Percentiles rank a stretch among this genome's conserved stretches.
These are phyloP conservation scores for Epicampocera succincta DNA, from an alignment of 2,888 invertebrate species.

Conservation along the genomic window DNA sequence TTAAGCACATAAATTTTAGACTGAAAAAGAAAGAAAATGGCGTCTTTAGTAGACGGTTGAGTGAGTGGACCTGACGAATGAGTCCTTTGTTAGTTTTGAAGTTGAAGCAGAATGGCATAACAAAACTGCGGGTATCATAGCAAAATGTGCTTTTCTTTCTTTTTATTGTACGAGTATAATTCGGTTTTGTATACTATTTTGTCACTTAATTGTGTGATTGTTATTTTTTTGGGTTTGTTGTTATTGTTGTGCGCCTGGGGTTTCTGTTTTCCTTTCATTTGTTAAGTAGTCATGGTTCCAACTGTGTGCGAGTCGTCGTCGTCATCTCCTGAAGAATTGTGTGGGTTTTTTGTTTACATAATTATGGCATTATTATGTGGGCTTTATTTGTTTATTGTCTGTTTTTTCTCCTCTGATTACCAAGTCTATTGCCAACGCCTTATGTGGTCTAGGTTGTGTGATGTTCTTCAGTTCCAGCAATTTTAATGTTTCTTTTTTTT, in stretches of 20 bases:
- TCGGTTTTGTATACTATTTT: conserved; percentile 39
- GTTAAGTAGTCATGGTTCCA: conserved; percentile 1
- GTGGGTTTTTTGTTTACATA: conserved; percentile 69
- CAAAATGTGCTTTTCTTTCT: conserved; percentile 48
- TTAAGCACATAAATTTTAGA: conserved; percentile 26
- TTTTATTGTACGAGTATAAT: too few relatives aligned
- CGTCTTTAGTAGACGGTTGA: conserved; percentile 14
- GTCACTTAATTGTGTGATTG: conserved; percentile 69
- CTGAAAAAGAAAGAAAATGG: conserved; percentile 52
- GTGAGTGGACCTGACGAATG: conserved; percentile 1
- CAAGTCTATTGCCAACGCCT: conserved; percentile 54
- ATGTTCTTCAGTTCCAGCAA: not conserved
- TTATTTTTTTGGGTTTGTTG: conserved; percentile 38
- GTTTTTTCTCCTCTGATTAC: not conserved
- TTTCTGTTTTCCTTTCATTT: conserved; percentile 38
- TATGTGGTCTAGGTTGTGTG: conserved; percentile 59
- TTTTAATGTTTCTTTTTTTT: not conserved
- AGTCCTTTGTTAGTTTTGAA: conserved; percentile 49
- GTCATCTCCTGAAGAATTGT: conserved; percentile 52
- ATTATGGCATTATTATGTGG: conserved; percentile 69
- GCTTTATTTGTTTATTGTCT: conserved; percentile 45
- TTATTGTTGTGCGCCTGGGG: conserved; percentile 54
- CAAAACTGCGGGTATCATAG: conserved; percentile 59
- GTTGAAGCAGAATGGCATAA: not conserved
- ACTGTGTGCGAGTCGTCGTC: conserved; percentile 1